phyloP scores from a whole-genome alignment of 1,140 invertebrate genomes.

The Zaprionus kolodkinae region DNA sequence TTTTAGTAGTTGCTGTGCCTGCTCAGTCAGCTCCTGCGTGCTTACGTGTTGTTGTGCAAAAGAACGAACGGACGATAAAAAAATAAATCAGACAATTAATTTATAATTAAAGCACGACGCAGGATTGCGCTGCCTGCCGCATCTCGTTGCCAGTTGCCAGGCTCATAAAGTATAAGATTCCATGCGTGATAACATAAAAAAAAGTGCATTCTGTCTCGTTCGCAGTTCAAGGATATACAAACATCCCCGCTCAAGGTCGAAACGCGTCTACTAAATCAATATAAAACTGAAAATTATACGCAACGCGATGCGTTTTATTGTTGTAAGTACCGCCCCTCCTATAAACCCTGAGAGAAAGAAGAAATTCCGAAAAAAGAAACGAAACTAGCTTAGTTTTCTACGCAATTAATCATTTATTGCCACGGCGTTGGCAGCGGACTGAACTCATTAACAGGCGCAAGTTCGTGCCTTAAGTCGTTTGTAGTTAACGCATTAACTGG shows the following conservation, averaged over 20 bases:
- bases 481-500: conserved; percentile 45
- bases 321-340: conserved; percentile 52
- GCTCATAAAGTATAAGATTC: conserved; percentile 1
- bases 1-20: neutral
- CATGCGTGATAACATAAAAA: conserved; percentile 42
- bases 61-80: conserved; percentile 18
- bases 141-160: no score
- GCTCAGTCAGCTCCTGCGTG: conserved; percentile 9
- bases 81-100: conserved; percentile 42
- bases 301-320: conserved; percentile 58
- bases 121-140: conserved; percentile 43
- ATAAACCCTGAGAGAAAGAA: neutral
- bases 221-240: conserved; percentile 74
- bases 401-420: conserved; percentile 64
- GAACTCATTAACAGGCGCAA: conserved; percentile 68
- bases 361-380: conserved; percentile 16
- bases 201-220: conserved; percentile 51
- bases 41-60: conserved; percentile 34
- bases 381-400: conserved; percentile 58
- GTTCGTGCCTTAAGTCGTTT: conserved; percentile 67
- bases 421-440: conserved; percentile 17
- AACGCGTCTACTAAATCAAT: conserved; percentile 4
- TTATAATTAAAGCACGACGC: conserved; percentile 48
- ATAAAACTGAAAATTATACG: neutral
- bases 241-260: conserved; percentile 26